Evolutionary conservation across 2,888 invertebrate genomes (phyloP).

Genomic region (Drosophila gaucha): DNA sequence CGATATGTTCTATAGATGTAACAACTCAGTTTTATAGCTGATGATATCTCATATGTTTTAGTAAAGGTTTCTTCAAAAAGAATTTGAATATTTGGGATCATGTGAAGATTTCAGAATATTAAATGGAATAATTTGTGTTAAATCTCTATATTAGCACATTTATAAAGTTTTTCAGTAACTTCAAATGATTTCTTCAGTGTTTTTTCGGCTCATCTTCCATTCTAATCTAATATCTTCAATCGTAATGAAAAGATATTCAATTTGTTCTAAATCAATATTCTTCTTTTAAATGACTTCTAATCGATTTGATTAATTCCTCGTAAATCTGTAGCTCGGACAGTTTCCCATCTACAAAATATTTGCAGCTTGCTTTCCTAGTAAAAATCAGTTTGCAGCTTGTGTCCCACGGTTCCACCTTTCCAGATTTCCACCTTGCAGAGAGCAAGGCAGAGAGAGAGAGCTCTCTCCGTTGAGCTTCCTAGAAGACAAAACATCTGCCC

Average conservation of each 20-base stretch:
- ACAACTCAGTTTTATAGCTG: too few relatives aligned
- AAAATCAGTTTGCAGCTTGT: slow-evolving; percentile 42
- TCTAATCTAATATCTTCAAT: not conserved
- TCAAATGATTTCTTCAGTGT: not conserved
- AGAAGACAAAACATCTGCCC: slow-evolving; percentile 74
- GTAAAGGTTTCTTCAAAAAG: not conserved
- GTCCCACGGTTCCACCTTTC: slow-evolving; percentile 32
- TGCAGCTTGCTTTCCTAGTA: slow-evolving; percentile 43
- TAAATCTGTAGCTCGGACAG: slow-evolving; percentile 3
- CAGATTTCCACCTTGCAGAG: slow-evolving; percentile 48
- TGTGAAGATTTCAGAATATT: not conserved
- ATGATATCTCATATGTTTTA: too few relatives aligned
- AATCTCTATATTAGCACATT: not conserved
- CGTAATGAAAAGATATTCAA: too few relatives aligned
- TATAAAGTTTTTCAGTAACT: not conserved
- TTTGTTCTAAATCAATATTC: too few relatives aligned
- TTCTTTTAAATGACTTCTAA: not conserved
- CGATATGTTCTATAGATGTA: too few relatives aligned
- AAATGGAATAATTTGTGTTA: not conserved
- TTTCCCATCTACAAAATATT: not conserved
- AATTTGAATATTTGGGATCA: not conserved
- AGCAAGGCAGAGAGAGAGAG: slow-evolving; percentile 17
- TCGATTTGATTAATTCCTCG: slow-evolving; percentile 15
- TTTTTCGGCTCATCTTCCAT: too few relatives aligned
- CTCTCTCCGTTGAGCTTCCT: slow-evolving; percentile 67